Conservation (phyloP, 2,797 vertebrate species). For the Selene dorsalis region DNA sequence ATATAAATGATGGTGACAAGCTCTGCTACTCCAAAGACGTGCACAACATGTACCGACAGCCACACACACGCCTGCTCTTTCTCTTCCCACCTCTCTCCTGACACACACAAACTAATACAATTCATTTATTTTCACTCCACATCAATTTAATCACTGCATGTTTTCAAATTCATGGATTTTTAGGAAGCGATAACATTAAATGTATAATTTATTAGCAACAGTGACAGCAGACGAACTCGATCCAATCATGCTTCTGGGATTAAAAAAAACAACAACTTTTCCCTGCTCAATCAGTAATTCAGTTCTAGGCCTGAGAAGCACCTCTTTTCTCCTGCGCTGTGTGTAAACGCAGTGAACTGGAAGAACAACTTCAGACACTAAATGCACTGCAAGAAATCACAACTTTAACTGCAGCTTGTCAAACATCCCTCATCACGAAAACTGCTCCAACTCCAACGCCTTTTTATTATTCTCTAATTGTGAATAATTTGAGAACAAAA, state of each 20-base stretch:
- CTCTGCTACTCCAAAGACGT: neutral
- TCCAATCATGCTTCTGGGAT: neutral
- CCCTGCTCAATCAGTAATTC: neutral
- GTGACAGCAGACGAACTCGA: conserved; percentile 16
- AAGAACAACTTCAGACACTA: neutral
- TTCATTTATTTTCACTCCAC: neutral
- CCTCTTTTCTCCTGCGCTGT: neutral
- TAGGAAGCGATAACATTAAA: conserved; percentile 2
- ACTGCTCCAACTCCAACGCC: neutral
- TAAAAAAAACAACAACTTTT: neutral
- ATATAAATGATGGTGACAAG: neutral
- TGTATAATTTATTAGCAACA: conserved; percentile 29
- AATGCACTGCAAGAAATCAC: neutral
- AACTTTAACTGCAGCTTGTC: neutral
- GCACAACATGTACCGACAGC: neutral
- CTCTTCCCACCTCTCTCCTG: no score
- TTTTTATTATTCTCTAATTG: no score
- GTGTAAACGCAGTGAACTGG: neutral
- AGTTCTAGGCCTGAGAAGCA: conserved; percentile 3
- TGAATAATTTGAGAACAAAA: no score
- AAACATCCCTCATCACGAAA: neutral
- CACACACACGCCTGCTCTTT: neutral
- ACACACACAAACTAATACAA: neutral
- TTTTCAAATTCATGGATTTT: neutral
- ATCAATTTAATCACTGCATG: neutral